Evolutionary conservation across 1,140 invertebrate species (phyloP), one percentile per base, ranked within the genome.

Genomic region (Fopius arisanus): DNA sequence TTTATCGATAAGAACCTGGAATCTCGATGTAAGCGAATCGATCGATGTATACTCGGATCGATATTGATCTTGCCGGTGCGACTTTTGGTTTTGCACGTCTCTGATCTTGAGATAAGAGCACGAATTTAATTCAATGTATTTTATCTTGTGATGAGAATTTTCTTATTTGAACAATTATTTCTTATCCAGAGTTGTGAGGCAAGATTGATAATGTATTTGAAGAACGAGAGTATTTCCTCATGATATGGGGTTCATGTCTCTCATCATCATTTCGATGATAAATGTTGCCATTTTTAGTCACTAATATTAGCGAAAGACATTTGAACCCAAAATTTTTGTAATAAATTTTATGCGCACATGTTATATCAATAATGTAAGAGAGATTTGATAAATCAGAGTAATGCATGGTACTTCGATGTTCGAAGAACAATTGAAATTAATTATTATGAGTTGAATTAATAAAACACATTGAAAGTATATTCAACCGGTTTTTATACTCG

Each of bases 401-500:
- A 48, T 63, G 59, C 29, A 63, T 29, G 59, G 9, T 37, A 31
- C 19, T 21, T 37, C 63, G 23, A 31, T 70, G 26, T 40, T 31
- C 54, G 31, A 72, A 59, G 14, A 48, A 48, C 43, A 48, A 48
- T 48, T 48, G 43, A 48, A 48, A 48, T 48, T 48, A 48, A 48
- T 48, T n/a, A 19, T 48, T 48, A 48, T 59, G 54, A 59, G 19
- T 59, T 59, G 19, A 59, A 59, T 23, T 59, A 59, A 59, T 59
- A 59, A 28, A 59, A 26, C 5, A 59, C 19, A 59, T 59, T 59
- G 23, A 14, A 59, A 59, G 12, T 59, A 12, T 26, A 51, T 72
- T 78, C 73, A 80, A 74, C 33, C 65, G 65, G 73, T 78, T 82
- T 81, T 78, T 65, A 80, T 84, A 79, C 65, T 81, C 74, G 80